Conservation (phyloP, 2,113 vertebrate species). For the Chaenogobius annularis region DNA sequence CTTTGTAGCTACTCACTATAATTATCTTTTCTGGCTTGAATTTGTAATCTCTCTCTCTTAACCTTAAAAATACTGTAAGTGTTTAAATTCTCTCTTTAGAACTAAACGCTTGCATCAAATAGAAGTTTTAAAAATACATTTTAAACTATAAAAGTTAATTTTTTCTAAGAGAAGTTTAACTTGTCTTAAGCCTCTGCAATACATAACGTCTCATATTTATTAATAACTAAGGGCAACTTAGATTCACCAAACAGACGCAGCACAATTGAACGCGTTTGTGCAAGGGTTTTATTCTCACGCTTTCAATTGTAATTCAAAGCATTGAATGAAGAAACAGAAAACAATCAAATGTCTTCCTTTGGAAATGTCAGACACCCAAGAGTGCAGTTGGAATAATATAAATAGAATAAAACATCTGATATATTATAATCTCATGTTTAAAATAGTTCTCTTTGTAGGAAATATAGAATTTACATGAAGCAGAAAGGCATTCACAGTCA, state of each 20-base stretch:
- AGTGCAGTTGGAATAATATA: slow-evolving; percentile 49
- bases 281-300: slow-evolving; percentile 49
- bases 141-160: too few species aligned
- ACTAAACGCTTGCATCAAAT: neutral
- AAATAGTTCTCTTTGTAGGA: slow-evolving; percentile 46
- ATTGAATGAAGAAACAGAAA: slow-evolving; percentile 34
- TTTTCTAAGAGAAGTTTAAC: too few species aligned
- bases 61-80: neutral
- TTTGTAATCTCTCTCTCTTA: neutral
- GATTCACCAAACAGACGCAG: neutral
- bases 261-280: neutral
- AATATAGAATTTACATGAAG: slow-evolving; percentile 46
- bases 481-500: slow-evolving; percentile 28
- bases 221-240: neutral
- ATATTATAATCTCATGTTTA: slow-evolving; percentile 58
- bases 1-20: slow-evolving; percentile 30
- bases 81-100: neutral
- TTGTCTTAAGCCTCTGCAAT: too few species aligned
- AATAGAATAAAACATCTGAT: slow-evolving; percentile 65
- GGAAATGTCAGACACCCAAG: slow-evolving; percentile 42
- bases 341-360: slow-evolving; percentile 28
- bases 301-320: slow-evolving; percentile 34
- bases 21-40: slow-evolving; percentile 14
- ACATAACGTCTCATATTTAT: too few species aligned
- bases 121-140: too few species aligned